phyloP scores from a whole-genome alignment of 2,888 invertebrate genomes.

The Zonitis immaculata region DNA sequence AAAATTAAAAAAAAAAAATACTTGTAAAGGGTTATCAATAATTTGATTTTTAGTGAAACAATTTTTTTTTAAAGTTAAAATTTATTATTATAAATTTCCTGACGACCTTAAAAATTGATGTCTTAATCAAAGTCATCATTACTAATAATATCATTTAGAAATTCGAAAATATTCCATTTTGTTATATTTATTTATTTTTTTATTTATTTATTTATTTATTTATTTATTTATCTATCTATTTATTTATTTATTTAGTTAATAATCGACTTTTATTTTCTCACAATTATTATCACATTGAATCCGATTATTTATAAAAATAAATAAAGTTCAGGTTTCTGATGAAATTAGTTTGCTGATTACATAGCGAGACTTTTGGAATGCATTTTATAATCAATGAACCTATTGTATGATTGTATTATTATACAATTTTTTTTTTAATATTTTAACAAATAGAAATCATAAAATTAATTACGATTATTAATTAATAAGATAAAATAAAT shows the following conservation, averaged over 20 bases:
- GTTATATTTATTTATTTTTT: neutral
- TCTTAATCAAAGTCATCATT: neutral
- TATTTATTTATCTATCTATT: too few relatives aligned
- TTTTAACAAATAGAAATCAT: too few relatives aligned
- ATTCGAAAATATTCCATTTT: neutral
- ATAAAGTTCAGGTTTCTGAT: neutral
- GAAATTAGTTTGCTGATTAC: neutral
- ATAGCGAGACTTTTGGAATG: neutral
- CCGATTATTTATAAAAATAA: neutral
- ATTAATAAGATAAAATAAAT: neutral
- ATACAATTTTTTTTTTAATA: neutral
- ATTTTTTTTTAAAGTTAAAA: neutral
- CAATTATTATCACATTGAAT: neutral
- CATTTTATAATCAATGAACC: neutral
- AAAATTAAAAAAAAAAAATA: too few relatives aligned
- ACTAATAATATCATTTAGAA: neutral
- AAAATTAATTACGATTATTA: neutral
- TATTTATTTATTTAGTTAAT: too few relatives aligned
- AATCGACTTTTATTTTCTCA: neutral
- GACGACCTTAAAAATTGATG: neutral
- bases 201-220: too few relatives aligned
- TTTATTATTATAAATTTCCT: neutral
- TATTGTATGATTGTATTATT: neutral
- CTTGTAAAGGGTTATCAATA: neutral
- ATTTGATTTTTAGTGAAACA: neutral